These are phyloP conservation scores for Tetragonula clypearis DNA, from an alignment of 1,140 invertebrate genomes.

Conservation along the genomic window DNA sequence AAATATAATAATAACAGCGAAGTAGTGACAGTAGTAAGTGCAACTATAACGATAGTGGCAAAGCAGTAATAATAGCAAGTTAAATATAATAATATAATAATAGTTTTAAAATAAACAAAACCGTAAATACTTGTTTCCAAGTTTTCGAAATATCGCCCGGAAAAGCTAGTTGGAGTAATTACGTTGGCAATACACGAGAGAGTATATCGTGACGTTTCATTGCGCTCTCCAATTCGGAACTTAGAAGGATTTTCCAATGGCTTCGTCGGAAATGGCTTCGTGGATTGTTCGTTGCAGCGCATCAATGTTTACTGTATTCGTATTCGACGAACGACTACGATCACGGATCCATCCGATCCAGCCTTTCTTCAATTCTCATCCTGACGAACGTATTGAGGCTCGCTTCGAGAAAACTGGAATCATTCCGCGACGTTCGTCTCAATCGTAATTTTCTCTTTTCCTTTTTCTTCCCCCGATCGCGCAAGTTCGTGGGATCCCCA, in stretches of 20 bases:
- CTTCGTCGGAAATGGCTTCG: conserved; percentile 20
- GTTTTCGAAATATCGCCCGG: background rate
- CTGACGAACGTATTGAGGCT: too few relatives aligned
- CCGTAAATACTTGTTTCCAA: background rate
- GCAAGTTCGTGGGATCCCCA: background rate
- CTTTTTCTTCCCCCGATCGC: background rate
- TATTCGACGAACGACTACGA: background rate
- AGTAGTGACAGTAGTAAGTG: too few relatives aligned
- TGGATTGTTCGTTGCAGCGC: conserved; percentile 20
- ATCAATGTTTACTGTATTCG: background rate
- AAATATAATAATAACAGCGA: too few relatives aligned
- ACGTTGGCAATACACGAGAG: background rate
- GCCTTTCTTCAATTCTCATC: too few relatives aligned
- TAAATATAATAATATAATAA: background rate
- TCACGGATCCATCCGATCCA: background rate
- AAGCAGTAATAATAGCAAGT: too few relatives aligned
- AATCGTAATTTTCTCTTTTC: background rate
- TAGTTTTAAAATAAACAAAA: too few relatives aligned
- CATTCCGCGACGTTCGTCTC: background rate
- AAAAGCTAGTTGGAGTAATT: background rate
- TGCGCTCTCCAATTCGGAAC: background rate
- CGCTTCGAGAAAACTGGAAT: background rate
- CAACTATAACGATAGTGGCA: too few relatives aligned
- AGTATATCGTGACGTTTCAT: background rate
- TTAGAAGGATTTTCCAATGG: background rate